Evolutionary conservation across 2,797 vertebrate species (phyloP).

Genomic region (Spinus olivaceus): DNA sequence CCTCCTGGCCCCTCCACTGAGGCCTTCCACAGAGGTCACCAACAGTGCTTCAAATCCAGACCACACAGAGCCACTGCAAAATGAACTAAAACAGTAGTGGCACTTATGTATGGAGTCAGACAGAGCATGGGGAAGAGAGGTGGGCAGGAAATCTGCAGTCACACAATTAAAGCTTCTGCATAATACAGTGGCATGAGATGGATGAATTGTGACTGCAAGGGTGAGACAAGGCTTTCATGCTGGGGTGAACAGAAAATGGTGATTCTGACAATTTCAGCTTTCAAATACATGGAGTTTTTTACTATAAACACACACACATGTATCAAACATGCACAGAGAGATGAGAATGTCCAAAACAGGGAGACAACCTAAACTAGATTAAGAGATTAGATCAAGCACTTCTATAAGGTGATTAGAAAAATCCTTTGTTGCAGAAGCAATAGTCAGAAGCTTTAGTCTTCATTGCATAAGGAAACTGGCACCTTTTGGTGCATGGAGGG

Average conservation of each 20-base stretch:
- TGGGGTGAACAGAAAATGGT: background rate
- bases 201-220: background rate
- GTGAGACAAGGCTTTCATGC: background rate
- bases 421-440: background rate
- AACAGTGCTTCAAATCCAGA: background rate
- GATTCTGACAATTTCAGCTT: background rate
- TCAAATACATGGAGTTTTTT: background rate
- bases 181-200: background rate
- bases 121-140: rapidly evolving
- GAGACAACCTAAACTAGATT: background rate
- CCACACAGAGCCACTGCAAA: background rate
- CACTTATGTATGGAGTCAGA: background rate
- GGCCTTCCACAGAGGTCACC: background rate
- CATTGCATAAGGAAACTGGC: background rate
- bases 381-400: background rate
- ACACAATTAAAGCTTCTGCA: background rate
- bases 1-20: background rate
- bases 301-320: background rate
- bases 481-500: background rate
- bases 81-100: background rate
- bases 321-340: background rate
- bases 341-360: background rate
- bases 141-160: background rate
- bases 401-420: background rate
- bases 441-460: background rate